Conservation (phyloP, 2,113 vertebrate genomes). For the Macaca nemestrina region DNA sequence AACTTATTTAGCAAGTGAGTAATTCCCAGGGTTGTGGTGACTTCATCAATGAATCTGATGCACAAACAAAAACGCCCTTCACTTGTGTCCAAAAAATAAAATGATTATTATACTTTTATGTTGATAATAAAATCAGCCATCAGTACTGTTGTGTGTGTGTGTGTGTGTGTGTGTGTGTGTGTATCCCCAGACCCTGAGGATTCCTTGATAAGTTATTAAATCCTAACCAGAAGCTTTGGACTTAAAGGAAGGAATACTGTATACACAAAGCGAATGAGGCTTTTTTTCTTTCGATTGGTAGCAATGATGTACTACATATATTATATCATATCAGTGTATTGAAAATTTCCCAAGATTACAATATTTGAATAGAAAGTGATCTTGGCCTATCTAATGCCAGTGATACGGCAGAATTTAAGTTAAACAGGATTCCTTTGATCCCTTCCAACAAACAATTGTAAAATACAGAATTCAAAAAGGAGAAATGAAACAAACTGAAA, state of each 20-base stretch:
- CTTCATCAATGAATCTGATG: conserved; percentile 56
- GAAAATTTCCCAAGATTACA: background rate
- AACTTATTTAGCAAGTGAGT: conserved; percentile 35
- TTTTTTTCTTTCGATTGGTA: background rate
- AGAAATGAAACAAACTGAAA: background rate
- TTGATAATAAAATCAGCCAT: background rate
- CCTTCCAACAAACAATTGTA: background rate
- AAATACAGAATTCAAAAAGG: background rate
- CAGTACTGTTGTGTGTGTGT: background rate
- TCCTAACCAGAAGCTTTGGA: background rate
- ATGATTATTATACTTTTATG: background rate
- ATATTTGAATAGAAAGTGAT: background rate
- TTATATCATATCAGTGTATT: background rate
- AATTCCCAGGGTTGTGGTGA: conserved; percentile 72
- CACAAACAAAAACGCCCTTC: conserved; percentile 67
- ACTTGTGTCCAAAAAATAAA: background rate
- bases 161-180: background rate
- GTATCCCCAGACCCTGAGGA: background rate
- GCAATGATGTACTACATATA: background rate
- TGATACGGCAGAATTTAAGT: background rate
- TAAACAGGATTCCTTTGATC: background rate
- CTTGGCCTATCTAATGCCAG: background rate
- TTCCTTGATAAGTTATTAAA: background rate
- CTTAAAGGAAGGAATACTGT: background rate
- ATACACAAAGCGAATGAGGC: background rate